A percentile compares a stretch with the other conserved stretches of the same genome.
Evolutionary conservation across 1,140 invertebrate species (phyloP).

Genomic region (Bombus cullumanus): DNA sequence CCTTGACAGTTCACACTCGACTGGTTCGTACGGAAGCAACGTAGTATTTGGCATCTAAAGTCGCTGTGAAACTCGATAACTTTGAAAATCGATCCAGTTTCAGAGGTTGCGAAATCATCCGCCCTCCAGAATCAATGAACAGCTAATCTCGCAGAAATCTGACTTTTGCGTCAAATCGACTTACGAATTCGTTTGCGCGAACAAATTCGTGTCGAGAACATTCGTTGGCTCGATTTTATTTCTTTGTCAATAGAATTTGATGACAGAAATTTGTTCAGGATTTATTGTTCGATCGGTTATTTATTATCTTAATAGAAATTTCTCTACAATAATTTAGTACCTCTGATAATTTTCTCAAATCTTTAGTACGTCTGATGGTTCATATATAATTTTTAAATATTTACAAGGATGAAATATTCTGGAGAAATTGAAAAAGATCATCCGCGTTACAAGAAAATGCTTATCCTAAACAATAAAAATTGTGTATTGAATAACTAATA

Average conservation of each 20-base stretch:
- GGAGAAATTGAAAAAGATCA: too few species aligned
- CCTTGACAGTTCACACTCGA: constrained; percentile 67
- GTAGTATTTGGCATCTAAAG: constrained; percentile 30
- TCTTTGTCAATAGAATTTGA: not conserved
- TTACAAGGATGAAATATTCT: too few species aligned
- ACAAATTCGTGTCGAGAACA: not conserved
- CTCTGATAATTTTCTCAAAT: fast-evolving
- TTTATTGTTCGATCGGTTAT: not conserved
- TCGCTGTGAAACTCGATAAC: constrained; percentile 66
- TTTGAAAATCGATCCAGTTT: constrained; percentile 69
- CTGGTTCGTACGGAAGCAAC: constrained; percentile 50
- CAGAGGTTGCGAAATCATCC: constrained; percentile 45
- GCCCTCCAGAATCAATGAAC: not conserved
- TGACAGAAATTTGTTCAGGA: not conserved
- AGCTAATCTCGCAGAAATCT: constrained; percentile 48
- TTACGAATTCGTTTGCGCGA: not conserved
- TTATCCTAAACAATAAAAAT: not conserved
- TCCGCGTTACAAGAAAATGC: not conserved
- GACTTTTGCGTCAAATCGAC: constrained; percentile 12
- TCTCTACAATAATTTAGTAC: not conserved
- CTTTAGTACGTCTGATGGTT: too few species aligned
- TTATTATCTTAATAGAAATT: fast-evolving
- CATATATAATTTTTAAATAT: too few species aligned
- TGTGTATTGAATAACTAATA: not conserved
- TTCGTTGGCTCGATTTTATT: not conserved